Percentiles rank a stretch among this genome's conserved stretches.
Evolutionary conservation across 1,140 invertebrate species (phyloP).

Genomic region (Aethina tumida): DNA sequence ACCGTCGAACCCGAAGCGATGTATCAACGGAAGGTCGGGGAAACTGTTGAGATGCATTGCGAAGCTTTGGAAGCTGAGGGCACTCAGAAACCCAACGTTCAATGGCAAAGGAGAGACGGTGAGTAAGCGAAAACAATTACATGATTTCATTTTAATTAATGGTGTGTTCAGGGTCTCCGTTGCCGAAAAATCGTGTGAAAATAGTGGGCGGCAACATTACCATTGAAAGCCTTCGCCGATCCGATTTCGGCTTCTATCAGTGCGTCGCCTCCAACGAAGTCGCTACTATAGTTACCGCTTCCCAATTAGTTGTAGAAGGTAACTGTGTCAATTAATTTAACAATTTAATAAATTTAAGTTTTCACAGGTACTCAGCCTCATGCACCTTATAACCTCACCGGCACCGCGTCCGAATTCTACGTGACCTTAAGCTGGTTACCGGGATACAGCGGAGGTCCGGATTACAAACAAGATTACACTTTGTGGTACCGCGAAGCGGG

Average conservation of each 20-base stretch:
- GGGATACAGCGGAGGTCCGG: slow-evolving; percentile 87
- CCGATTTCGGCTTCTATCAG: slow-evolving; percentile 91
- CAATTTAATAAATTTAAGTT: slow-evolving; percentile 46
- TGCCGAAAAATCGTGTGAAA: slow-evolving; percentile 70
- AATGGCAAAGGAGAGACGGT: slow-evolving; percentile 80
- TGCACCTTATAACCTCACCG: slow-evolving; percentile 88
- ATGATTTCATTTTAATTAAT: not conserved
- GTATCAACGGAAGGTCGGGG: slow-evolving; percentile 80
- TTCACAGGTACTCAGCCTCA: slow-evolving; percentile 71
- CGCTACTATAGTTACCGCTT: slow-evolving; percentile 80
- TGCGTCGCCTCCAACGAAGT: slow-evolving; percentile 90
- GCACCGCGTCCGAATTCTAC: slow-evolving; percentile 75
- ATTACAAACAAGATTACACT: slow-evolving; percentile 89
- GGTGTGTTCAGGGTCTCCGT: slow-evolving; percentile 43
- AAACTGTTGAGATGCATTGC: slow-evolving; percentile 88
- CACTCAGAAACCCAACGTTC: slow-evolving; percentile 79
- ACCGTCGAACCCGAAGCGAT: slow-evolving; percentile 73
- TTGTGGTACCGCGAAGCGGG: slow-evolving; percentile 83
- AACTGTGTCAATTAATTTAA: slow-evolving; percentile 88
- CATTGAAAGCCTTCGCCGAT: slow-evolving; percentile 73
- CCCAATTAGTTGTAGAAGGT: slow-evolving; percentile 87
- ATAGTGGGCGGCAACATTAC: slow-evolving; percentile 81
- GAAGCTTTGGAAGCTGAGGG: slow-evolving; percentile 82
- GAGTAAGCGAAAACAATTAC: slow-evolving; percentile 1
- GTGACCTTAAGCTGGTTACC: slow-evolving; percentile 88